phyloP scores from a whole-genome alignment of 2,888 invertebrate species.

The Chymomyza amoena region DNA sequence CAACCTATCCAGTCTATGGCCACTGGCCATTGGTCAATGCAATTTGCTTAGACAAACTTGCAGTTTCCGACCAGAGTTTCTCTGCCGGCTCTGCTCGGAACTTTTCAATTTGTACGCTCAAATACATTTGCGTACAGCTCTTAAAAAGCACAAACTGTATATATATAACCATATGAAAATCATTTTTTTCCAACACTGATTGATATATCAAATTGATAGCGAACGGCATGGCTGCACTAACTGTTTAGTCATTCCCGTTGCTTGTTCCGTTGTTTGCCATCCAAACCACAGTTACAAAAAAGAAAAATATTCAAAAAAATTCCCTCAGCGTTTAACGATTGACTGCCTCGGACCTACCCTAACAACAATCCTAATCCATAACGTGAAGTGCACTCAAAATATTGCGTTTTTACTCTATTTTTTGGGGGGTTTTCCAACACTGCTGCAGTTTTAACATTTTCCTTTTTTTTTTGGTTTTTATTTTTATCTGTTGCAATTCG shows the following conservation, averaged over 20 bases:
- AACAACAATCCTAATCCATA: background rate
- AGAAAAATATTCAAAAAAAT: too few species aligned
- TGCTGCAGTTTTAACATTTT: slow-evolving; percentile 18
- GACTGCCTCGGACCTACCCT: background rate
- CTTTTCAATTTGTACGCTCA: background rate
- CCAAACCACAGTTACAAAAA: slow-evolving; percentile 12
- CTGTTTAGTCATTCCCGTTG: slow-evolving; percentile 34
- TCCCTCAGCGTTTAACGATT: slow-evolving; percentile 21
- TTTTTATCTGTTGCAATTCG: slow-evolving; percentile 51
- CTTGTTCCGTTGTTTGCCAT: slow-evolving; percentile 9
- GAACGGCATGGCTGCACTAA: slow-evolving; percentile 35
- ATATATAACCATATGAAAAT: background rate
- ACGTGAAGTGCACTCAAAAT: background rate
- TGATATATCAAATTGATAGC: slow-evolving; percentile 70
- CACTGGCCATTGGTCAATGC: background rate
- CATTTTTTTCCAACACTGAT: slow-evolving; percentile 49
- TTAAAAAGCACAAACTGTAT: background rate
- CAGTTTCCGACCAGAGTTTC: background rate
- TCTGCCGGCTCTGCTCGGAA: background rate
- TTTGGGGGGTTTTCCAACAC: slow-evolving; percentile 7
- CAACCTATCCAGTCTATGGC: background rate
- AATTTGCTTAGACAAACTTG: background rate
- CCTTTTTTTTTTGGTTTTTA: slow-evolving; percentile 13
- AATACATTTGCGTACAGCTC: background rate
- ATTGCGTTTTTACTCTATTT: slow-evolving; percentile 1